Base-by-base conservation (phyloP, 2,797 vertebrate genomes). In the Scolopax bukidnonensis region DNA sequence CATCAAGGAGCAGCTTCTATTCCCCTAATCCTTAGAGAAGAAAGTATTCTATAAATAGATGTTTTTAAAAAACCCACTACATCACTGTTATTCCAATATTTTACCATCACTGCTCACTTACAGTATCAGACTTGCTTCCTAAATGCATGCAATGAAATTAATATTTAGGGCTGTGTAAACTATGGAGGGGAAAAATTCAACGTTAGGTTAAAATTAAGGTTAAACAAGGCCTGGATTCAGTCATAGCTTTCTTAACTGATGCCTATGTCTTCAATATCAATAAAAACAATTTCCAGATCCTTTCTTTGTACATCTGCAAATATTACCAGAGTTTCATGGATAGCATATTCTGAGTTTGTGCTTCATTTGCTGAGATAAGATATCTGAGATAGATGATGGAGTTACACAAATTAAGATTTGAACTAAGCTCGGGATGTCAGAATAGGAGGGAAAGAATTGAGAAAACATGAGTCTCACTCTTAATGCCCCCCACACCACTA, bases 31-130 rank as follows among this genome's bases (percentile, higher is more conserved):
- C 67, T 96, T 57, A 67, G n/a, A 89, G 84, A 76, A 90, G 73
- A 90, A 94, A 87, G n/a, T 12, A 71, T 36, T 78, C 48, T 80
- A 67, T 86, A 97, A 94, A 94, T 76, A 96, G 30, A 89, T n/a
- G 16, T 59, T 38, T 63, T 4, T 0, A n/a, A 75, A 54, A 74
- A 45, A 5, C 7, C 1, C 23, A 33, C 11, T 79, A 47, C 33
- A 88, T 88, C 70, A 64, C 28, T 84, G 47, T 51, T 93, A 78
- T 78, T 91, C 71, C 67, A 92, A 38, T 84, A 81, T 89, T 94
- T 94, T 92, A 75, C 32, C 11, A 28, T 40, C 40, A 47, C 16
- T 93, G 65, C 75, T 95, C 89, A 87, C 57, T 94, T 86, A 36
- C 16, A 54, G 69, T 69, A 50, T 70, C 10, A 86, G 57, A 85